These are phyloP conservation scores for Chrysemys picta DNA, from an alignment of 2,113 vertebrate genomes.

Conservation along the genomic window DNA sequence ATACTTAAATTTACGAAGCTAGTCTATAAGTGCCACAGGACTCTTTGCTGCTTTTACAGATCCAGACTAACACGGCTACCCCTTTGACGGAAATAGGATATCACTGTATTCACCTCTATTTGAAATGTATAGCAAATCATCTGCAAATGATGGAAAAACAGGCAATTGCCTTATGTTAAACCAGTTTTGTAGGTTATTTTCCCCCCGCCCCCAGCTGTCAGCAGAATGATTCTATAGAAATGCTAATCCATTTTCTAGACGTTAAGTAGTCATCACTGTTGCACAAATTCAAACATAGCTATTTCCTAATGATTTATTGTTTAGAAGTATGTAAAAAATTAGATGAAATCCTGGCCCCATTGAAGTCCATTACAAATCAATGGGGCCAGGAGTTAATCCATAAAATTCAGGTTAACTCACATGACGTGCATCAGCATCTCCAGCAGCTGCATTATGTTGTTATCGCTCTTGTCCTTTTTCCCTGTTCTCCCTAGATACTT, in stretches of 20 bases:
- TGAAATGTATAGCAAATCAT: too few relatives aligned
- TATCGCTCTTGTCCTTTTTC: not conserved
- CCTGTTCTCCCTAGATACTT: not conserved
- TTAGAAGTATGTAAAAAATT: not conserved
- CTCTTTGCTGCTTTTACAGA: too few relatives aligned
- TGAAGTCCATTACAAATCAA: not conserved
- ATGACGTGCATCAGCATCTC: not conserved
- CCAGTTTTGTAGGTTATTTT: not conserved
- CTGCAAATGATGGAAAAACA: too few relatives aligned
- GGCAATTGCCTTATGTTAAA: too few relatives aligned
- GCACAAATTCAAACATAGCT: not conserved
- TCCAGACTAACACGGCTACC: too few relatives aligned
- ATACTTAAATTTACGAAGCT: too few relatives aligned
- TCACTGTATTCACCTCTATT: too few relatives aligned
- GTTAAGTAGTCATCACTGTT: slow-evolving; percentile 33
- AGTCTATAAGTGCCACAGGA: too few relatives aligned
- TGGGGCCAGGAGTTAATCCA: not conserved
- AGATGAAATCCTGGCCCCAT: not conserved
- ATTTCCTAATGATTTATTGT: not conserved
- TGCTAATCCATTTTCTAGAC: not conserved
- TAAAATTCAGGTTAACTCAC: not conserved
- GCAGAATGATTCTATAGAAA: not conserved
- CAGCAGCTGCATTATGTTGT: not conserved
- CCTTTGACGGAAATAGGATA: too few relatives aligned
- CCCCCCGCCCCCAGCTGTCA: not conserved